Percentiles rank a stretch among this genome's conserved stretches.
phyloP scores from a whole-genome alignment of 2,888 invertebrate species.

The Clivina fossor region DNA sequence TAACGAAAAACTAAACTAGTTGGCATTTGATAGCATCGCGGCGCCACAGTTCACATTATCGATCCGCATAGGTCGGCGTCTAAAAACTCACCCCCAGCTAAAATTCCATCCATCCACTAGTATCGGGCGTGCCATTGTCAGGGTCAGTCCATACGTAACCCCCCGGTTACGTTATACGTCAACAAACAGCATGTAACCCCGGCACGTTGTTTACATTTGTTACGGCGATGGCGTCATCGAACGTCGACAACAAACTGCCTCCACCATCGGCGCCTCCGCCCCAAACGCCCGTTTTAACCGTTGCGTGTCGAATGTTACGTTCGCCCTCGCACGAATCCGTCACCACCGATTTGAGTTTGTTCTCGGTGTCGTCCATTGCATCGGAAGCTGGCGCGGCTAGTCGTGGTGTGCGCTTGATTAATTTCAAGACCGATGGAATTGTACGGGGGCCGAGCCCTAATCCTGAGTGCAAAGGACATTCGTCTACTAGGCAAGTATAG shows the following conservation, averaged over 20 bases:
- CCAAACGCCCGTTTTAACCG: constrained; percentile 57
- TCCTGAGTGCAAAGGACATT: constrained; percentile 58
- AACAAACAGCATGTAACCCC: background rate
- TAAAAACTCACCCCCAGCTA: no score
- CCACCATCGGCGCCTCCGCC: constrained; percentile 42
- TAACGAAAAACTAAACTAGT: no score
- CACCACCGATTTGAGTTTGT: constrained; percentile 78
- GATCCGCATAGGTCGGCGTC: no score
- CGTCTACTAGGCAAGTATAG: no score
- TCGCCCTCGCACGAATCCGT: constrained; percentile 85
- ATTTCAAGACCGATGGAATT: constrained; percentile 57
- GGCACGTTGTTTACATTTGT: no score
- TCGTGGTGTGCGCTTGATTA: constrained; percentile 51
- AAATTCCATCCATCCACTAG: no score
- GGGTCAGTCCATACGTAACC: no score
- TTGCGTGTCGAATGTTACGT: constrained; percentile 66
- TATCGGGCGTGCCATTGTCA: no score
- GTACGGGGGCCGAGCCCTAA: constrained; percentile 71
- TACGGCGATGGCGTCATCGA: constrained; percentile 18
- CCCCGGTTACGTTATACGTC: no score
- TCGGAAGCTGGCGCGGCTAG: constrained; percentile 52
- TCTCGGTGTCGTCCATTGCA: constrained; percentile 64
- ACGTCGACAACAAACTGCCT: constrained; percentile 11
- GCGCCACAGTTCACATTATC: no score
- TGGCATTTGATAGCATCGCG: no score